A percentile compares a stretch with the other conserved stretches of the same genome.
Conservation (phyloP, 2,888 invertebrate genomes). For the Coelopa pilipes region DNA sequence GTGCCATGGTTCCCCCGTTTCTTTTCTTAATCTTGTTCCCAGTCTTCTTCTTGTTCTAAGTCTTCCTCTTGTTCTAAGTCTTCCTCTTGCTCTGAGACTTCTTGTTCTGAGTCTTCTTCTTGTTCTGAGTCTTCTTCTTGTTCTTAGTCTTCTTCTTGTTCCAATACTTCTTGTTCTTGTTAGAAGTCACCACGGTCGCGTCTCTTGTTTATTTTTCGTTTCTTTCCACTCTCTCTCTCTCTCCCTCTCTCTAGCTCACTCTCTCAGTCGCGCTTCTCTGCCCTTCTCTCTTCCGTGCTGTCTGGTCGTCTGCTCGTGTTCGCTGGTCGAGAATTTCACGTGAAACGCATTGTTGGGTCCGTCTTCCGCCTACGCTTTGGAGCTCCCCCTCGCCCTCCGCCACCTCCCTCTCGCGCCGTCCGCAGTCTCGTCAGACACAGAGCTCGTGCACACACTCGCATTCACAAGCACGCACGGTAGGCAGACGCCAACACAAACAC, state of each 20-base stretch:
- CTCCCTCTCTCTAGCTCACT: no score
- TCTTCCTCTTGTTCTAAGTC: background rate
- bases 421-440: background rate
- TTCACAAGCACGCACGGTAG: background rate
- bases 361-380: conserved; percentile 10
- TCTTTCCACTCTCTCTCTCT: no score
- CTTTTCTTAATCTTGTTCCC: background rate
- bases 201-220: background rate
- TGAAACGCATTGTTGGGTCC: conserved; percentile 1
- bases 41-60: background rate
- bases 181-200: background rate
- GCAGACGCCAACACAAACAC: background rate
- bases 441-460: background rate
- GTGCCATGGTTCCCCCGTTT: no score
- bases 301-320: background rate
- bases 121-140: no score
- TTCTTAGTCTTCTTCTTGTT: no score
- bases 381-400: background rate
- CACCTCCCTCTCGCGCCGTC: background rate
- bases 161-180: no score
- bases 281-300: background rate
- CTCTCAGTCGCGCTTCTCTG: no score
- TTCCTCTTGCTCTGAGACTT: background rate
- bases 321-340: conserved; percentile 8
- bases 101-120: no score